These are phyloP conservation scores for Phrixothrix hirtus DNA, from an alignment of 2,888 invertebrate species.

Conservation along the genomic window DNA sequence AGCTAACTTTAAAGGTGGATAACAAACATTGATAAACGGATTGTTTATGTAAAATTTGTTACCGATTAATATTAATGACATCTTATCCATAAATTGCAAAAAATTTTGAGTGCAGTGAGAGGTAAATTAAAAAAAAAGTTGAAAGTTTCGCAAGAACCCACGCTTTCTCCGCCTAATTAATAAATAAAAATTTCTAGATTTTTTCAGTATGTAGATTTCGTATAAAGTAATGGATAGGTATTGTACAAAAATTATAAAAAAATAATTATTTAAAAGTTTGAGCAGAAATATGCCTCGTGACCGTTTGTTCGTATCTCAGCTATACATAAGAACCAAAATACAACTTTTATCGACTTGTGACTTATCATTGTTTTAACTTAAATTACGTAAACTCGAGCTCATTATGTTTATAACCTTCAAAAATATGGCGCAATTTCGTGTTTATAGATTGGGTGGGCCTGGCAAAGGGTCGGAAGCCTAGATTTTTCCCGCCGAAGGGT, in stretches of 20 bases:
- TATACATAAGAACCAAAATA: not conserved
- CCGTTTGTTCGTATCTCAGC: not conserved
- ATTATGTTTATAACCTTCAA: not conserved
- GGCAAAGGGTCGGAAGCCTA: not conserved
- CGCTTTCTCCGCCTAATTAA: too few species aligned
- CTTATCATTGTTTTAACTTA: not conserved
- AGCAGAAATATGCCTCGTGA: too few species aligned
- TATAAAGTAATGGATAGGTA: too few species aligned
- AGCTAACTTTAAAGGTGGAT: too few species aligned
- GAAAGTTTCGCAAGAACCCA: too few species aligned
- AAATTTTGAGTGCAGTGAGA: not conserved
- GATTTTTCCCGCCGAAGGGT: conserved; percentile 29
- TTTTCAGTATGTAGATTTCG: too few species aligned
- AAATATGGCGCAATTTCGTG: not conserved
- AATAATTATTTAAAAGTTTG: too few species aligned
- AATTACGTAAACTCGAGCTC: not conserved
- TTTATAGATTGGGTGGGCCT: not conserved
- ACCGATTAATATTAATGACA: not conserved
- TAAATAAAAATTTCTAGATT: too few species aligned
- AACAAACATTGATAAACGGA: too few species aligned
- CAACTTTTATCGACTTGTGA: too few species aligned
- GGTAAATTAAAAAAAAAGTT: too few species aligned
- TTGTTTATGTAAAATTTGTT: not conserved
- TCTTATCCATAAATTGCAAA: not conserved
- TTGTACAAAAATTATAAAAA: too few species aligned